phyloP scores from a whole-genome alignment of 2,797 vertebrate species.

The Pseudomugil tenellus region DNA sequence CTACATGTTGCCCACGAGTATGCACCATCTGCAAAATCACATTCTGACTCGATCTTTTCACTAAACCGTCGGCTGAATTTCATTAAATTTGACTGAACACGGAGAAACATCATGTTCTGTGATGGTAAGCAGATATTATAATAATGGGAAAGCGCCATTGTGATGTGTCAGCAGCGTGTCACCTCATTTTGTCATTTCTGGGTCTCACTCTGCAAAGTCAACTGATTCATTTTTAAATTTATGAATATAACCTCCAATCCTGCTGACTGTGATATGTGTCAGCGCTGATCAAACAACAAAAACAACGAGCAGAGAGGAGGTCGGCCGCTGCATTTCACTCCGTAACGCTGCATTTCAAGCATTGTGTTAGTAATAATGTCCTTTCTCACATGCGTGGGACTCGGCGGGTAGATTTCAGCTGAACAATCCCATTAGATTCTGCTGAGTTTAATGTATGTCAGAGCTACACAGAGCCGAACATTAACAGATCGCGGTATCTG shows the following conservation, averaged over 20 bases:
- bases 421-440: conserved; percentile 21
- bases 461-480: not conserved
- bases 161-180: conserved; percentile 55
- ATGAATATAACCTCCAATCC: conserved; percentile 54
- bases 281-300: conserved; percentile 48
- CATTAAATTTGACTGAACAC: conserved; percentile 24
- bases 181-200: conserved; percentile 64
- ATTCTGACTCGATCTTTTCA: not conserved
- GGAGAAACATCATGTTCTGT: conserved; percentile 26
- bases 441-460: conserved; percentile 28
- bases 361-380: conserved; percentile 43
- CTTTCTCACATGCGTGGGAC: conserved; percentile 7
- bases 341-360: conserved; percentile 45
- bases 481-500: not conserved
- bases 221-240: conserved; percentile 54
- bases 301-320: conserved; percentile 21
- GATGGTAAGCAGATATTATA: conserved; percentile 58
- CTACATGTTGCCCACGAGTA: not conserved
- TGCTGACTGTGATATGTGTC: conserved; percentile 60
- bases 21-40: not conserved
- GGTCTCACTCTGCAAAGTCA: conserved; percentile 56
- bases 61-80: not conserved
- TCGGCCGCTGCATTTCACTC: conserved; percentile 5
- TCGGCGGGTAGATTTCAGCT: conserved; percentile 19
- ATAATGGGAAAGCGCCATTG: conserved; percentile 27